A percentile compares a stretch with the other conserved stretches of the same genome.
These are phyloP conservation scores for Elaphurus davidianus DNA, from an alignment of 2,113 vertebrate genomes.

Conservation along the genomic window DNA sequence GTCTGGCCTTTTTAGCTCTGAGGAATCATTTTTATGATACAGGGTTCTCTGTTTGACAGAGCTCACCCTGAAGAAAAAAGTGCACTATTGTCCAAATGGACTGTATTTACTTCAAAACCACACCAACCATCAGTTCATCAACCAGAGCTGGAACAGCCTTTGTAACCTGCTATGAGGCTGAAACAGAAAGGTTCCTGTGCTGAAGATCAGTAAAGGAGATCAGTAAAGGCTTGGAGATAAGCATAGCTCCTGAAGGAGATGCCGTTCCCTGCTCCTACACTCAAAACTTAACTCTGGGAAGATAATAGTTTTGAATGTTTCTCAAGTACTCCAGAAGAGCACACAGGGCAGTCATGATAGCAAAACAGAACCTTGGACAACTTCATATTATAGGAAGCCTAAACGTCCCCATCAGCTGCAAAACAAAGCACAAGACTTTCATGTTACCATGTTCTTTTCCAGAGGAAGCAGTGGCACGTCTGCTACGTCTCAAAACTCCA, in stretches of 20 bases:
- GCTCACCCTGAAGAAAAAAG: neutral
- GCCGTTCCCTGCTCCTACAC: neutral
- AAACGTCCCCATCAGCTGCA: neutral
- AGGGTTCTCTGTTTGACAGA: neutral
- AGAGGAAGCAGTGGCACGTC: neutral
- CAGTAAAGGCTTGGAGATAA: neutral
- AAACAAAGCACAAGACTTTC: neutral
- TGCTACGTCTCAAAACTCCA: neutral
- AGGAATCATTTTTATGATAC: neutral
- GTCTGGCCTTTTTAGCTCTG: neutral
- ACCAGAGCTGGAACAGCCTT: neutral
- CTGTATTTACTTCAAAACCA: neutral
- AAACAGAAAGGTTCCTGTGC: neutral
- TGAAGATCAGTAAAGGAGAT: neutral
- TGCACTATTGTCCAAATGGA: neutral
- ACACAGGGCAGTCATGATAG: neutral
- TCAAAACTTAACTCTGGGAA: neutral
- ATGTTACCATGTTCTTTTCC: neutral
- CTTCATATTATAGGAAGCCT: neutral
- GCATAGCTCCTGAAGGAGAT: neutral
- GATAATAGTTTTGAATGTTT: neutral
- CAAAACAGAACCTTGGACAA: neutral
- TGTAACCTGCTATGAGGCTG: neutral
- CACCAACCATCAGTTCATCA: neutral
- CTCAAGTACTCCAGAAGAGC: neutral